Evolutionary conservation across 92 coral and sea anemone species (phyloP).

Genomic region (Blastomussa wellsi): DNA sequence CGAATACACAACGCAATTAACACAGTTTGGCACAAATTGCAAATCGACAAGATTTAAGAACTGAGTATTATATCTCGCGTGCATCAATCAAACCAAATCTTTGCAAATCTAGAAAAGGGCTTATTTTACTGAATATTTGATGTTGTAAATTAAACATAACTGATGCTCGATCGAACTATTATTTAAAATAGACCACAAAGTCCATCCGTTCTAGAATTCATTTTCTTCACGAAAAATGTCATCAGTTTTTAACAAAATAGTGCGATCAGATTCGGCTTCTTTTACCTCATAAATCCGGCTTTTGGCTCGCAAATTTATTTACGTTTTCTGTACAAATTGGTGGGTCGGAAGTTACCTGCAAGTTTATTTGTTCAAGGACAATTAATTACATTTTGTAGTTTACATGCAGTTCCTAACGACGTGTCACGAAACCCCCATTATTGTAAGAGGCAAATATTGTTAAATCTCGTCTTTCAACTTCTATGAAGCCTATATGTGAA

Average conservation of each 20-base stretch:
- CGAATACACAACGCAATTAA: conserved; percentile 18
- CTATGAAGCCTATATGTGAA: background rate
- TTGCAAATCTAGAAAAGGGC: background rate
- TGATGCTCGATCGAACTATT: background rate
- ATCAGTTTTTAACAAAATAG: background rate
- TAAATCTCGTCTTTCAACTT: background rate
- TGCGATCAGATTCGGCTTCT: background rate
- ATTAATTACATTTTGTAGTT: conserved; percentile 20
- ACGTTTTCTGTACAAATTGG: conserved; percentile 12
- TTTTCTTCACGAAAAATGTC: background rate
- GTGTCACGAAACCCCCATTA: background rate
- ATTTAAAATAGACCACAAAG: background rate
- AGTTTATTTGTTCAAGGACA: conserved; percentile 34
- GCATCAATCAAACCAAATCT: background rate
- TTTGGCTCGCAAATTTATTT: background rate
- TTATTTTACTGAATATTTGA: background rate
- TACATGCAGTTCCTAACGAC: background rate
- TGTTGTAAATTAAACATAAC: background rate
- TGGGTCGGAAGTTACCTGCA: conserved; percentile 33
- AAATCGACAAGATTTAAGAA: conserved; percentile 1
- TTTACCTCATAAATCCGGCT: background rate
- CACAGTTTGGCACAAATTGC: conserved; percentile 5
- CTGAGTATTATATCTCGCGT: background rate
- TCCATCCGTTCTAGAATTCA: background rate
- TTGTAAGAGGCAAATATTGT: too few relatives aligned